Conservation (phyloP, 2,888 invertebrate species). For the Toxonevra muliebris region DNA sequence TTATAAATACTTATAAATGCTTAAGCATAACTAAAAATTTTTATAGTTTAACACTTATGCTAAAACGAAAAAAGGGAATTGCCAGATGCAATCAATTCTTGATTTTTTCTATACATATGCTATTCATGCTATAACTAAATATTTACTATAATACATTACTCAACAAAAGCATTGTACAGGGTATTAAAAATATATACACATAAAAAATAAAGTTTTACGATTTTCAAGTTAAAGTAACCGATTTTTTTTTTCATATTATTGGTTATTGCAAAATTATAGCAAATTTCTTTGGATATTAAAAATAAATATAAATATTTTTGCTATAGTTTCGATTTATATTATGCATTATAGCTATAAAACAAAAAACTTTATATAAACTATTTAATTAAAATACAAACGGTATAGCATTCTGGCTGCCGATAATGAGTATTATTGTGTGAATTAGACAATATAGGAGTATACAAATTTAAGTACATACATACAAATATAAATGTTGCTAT, state of each 20-base stretch:
- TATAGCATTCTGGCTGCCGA: conserved; percentile 39
- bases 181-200: conserved; percentile 35
- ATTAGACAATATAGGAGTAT: conserved; percentile 62
- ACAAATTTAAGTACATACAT: conserved; percentile 19
- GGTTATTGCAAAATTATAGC: not conserved
- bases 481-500: not conserved
- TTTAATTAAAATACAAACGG: conserved; percentile 26
- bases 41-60: conserved; percentile 16
- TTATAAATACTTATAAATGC: conserved; percentile 29
- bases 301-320: conserved; percentile 33
- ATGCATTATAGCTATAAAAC: conserved; percentile 35
- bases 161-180: conserved; percentile 50
- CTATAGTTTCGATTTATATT: conserved; percentile 46
- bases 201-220: conserved; percentile 4
- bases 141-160: not conserved
- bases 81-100: conserved; percentile 56
- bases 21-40: not conserved
- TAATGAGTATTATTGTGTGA: conserved; percentile 62
- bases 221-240: not conserved
- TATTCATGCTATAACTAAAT: not conserved
- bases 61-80: conserved; percentile 42
- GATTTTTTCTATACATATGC: not conserved
- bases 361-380: conserved; percentile 31
- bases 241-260: not conserved
- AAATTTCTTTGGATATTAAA: not conserved